Conservation (phyloP, 2,888 invertebrate genomes). For the Orthosia gothica region DNA sequence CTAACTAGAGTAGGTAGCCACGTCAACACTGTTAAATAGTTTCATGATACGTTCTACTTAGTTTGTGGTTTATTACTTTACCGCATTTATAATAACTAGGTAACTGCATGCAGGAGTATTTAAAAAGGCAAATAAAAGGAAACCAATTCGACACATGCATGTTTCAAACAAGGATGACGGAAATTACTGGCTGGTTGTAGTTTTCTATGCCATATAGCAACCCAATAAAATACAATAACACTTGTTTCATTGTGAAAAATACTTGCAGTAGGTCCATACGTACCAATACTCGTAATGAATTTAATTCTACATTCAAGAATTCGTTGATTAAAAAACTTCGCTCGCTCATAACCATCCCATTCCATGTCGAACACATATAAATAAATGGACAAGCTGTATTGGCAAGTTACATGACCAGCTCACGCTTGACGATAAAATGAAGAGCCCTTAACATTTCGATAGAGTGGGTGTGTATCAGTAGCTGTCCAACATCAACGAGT, state of each 20-base stretch:
- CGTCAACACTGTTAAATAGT: constrained; percentile 42
- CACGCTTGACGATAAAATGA: neutral
- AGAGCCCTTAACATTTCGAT: constrained; percentile 10
- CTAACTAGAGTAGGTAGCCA: constrained; percentile 21
- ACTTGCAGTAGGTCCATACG: neutral
- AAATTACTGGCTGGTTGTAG: neutral
- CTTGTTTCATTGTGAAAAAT: neutral
- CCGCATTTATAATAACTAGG: constrained; percentile 47
- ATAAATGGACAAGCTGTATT: neutral
- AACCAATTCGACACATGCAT: constrained; percentile 46
- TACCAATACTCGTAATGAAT: neutral
- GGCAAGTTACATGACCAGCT: neutral
- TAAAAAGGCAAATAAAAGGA: constrained; percentile 47
- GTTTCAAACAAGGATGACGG: constrained; percentile 29
- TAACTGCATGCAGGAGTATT: constrained; percentile 49
- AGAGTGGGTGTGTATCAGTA: constrained; percentile 8
- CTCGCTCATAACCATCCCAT: neutral
- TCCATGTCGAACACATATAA: neutral
- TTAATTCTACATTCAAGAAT: neutral
- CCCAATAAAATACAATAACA: neutral
- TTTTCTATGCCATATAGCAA: neutral
- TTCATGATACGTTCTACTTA: constrained; percentile 37
- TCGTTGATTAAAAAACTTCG: constrained; percentile 5
- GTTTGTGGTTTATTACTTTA: constrained; percentile 29
- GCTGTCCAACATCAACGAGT: constrained; percentile 9